These are phyloP conservation scores for Diphyllodes magnificus DNA, from an alignment of 2,113 vertebrate genomes.

Conservation along the genomic window DNA sequence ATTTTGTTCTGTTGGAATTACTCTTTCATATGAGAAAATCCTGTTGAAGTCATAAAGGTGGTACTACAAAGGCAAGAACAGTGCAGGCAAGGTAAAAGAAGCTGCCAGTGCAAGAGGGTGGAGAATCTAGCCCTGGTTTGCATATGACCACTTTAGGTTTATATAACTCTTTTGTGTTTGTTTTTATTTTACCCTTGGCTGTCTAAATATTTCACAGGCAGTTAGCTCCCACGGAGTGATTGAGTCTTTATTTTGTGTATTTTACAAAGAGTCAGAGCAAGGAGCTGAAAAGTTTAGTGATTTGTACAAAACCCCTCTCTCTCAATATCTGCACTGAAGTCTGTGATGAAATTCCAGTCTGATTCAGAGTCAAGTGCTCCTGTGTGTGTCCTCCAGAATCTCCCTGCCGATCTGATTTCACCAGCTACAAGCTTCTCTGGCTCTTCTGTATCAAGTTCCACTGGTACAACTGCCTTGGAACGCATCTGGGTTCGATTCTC, in stretches of 20 bases:
- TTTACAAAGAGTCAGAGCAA: background rate
- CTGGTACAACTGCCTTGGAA: constrained; percentile 35
- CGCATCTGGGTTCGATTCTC: background rate
- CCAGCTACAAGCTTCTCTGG: constrained; percentile 3
- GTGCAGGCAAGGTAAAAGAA: background rate
- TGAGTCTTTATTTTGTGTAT: background rate
- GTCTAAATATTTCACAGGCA: background rate
- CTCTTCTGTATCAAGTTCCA: constrained; percentile 41
- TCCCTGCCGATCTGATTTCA: background rate
- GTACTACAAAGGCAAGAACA: background rate
- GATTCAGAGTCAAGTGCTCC: background rate
- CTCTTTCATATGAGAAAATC: background rate
- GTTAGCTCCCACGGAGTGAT: background rate
- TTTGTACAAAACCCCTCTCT: background rate
- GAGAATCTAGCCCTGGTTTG: background rate
- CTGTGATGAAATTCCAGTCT: background rate
- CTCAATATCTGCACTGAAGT: background rate
- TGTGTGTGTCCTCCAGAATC: background rate
- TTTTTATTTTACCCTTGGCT: background rate
- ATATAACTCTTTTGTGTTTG: background rate
- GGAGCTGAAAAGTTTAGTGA: background rate
- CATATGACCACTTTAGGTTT: background rate
- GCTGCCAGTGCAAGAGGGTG: background rate
- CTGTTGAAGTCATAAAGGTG: background rate
- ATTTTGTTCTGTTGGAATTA: background rate